Base-by-base conservation (phyloP, 2,113 vertebrate species). In the Microcebus murinus region DNA sequence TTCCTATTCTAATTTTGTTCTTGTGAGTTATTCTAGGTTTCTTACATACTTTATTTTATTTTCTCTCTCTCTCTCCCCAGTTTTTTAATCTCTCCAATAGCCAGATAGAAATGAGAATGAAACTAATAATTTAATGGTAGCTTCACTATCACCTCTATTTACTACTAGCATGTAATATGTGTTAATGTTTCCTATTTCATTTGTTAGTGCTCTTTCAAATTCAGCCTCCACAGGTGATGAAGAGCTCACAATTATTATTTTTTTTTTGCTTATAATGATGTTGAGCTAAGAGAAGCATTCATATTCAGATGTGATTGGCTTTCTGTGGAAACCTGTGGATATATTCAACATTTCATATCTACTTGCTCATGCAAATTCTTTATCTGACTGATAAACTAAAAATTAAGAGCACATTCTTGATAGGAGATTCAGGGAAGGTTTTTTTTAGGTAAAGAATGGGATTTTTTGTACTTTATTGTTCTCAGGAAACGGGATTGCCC, bases 381-480 rank as follows among this genome's bases (percentile, higher is more conserved):
- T 94, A 34, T 42, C 39, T 25, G 27, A 79, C 55, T 96, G 42
- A 88, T 90, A 76, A 77, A 74, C 29, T 80, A 59, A 91, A 15
- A 36, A 81, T 86, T 23, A 79, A 92, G 59, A 63, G 4, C 39
- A 83, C 20, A 65, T 81, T 79, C 55, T 86, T 86, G 50, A 71
- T n/a, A 90, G 52, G 45, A 50, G 9, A 92, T 87, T 70, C 20
- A 63, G 71, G 8, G 15, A 20, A 74, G 50, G 31, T 57, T 57
- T 21, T 21, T 57, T 57, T 57, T 57, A 18, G 82, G 92, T 81
- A 1, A 67, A 55, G 82, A 63, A 77, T 4, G 29, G 91, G 82
- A 80, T 79, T 96, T 96, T 97, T 96, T 87, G 45, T 93, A 96
- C 94, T 50, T 93, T 94, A 76, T 73, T 92, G n/a, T 55, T 65